A percentile compares a stretch with the other conserved stretches of the same genome.
Conservation (phyloP, 2,113 vertebrate species). For the Zingel zingel region DNA sequence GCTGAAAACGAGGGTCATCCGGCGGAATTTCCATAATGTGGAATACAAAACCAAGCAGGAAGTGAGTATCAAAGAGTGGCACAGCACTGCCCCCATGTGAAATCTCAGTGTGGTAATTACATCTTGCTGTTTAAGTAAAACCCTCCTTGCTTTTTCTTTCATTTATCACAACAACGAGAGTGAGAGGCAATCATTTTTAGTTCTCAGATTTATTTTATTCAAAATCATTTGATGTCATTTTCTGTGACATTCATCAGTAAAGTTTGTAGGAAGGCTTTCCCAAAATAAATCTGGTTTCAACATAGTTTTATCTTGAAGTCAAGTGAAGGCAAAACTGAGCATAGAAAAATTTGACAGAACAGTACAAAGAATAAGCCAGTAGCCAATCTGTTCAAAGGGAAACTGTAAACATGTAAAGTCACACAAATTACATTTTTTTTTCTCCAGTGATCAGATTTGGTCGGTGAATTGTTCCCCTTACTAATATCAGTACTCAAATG, state of each 20-base stretch:
- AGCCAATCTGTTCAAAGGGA: slow-evolving; percentile 46
- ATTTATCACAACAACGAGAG: slow-evolving; percentile 16
- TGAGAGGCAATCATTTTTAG: slow-evolving; percentile 29
- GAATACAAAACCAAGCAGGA: background rate
- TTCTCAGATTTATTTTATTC: slow-evolving; percentile 78
- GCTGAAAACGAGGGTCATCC: too few relatives aligned
- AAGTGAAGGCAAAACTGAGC: slow-evolving; percentile 49
- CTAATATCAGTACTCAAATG: slow-evolving; percentile 9
- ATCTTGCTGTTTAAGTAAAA: background rate
- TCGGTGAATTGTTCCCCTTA: slow-evolving; percentile 28
- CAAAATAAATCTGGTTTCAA: slow-evolving; percentile 77
- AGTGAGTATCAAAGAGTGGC: slow-evolving; percentile 18
- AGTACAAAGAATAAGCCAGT: slow-evolving; percentile 20
- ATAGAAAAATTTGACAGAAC: slow-evolving; percentile 43
- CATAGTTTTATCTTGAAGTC: slow-evolving; percentile 40
- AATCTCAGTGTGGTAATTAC: background rate
- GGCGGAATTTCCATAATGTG: too few relatives aligned
- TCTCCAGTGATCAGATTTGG: slow-evolving; percentile 37
- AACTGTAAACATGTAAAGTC: slow-evolving; percentile 44
- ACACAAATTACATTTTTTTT: background rate
- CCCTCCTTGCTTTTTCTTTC: background rate
- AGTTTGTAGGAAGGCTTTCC: slow-evolving; percentile 10
- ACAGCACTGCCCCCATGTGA: slow-evolving; percentile 63
- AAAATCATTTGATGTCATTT: slow-evolving; percentile 23
- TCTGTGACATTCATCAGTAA: slow-evolving; percentile 23